Conservation (phyloP, 2,797 vertebrate species). For the Spinibarbus caldwelli region DNA sequence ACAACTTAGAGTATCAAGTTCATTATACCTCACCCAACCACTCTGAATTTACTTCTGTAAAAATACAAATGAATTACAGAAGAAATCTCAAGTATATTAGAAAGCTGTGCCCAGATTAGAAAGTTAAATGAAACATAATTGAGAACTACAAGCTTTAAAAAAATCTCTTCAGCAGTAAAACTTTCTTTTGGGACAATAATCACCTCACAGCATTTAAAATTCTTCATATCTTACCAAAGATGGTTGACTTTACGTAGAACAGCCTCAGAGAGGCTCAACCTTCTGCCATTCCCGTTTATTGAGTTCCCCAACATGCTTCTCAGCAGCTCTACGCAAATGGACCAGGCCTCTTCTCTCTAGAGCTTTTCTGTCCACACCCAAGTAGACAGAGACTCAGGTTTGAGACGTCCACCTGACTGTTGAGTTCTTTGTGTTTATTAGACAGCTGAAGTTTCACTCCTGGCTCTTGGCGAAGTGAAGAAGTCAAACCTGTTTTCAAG, state of each 20-base stretch:
- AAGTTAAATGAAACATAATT: slow-evolving; percentile 15
- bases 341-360: neutral
- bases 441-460: slow-evolving; percentile 22
- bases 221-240: slow-evolving; percentile 57
- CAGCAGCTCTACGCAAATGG: neutral
- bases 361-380: slow-evolving; percentile 20
- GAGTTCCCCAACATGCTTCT: slow-evolving; percentile 43
- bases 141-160: neutral
- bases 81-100: slow-evolving; percentile 9
- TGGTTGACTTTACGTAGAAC: slow-evolving; percentile 58
- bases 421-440: slow-evolving; percentile 33
- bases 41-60: neutral
- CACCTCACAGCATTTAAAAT: neutral
- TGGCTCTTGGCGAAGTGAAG: slow-evolving; percentile 30
- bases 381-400: slow-evolving; percentile 13
- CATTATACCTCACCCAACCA: neutral
- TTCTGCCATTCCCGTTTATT: slow-evolving; percentile 29
- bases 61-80: neutral
- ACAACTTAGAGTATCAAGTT: slow-evolving; percentile 1
- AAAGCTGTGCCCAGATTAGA: neutral
- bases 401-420: slow-evolving; percentile 19
- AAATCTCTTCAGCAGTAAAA: neutral
- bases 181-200: neutral
- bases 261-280: slow-evolving; percentile 52
- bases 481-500: slow-evolving; percentile 57